Base-by-base conservation (phyloP, 2,888 invertebrate species). In the Acholoe squamosa region DNA sequence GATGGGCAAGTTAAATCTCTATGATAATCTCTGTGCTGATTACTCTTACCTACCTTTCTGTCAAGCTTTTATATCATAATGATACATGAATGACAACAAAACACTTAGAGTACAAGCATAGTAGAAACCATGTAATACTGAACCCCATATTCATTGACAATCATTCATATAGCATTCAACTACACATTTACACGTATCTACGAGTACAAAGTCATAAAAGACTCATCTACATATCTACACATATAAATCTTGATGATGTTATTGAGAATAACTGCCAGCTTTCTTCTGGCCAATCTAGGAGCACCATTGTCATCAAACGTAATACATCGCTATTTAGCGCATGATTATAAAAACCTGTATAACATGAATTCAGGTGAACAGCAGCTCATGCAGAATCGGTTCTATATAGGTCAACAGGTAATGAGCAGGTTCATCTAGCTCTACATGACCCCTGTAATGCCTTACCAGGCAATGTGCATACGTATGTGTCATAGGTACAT, bases 231-330 rank as follows among this genome's bases (percentile, higher is more conserved):
- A 3, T 61, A 12, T 71, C 28, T 61, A 61, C 71, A 71, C 28
- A 71, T 71, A 71, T 28, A 71, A 28, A 71, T 14, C 61, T 28
- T 71, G 25, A 1, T 28, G 71, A 71, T 71, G 71, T 71, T 71
- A 71, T 7, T n/a, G 71, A 71, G 71, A 71, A 71, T 19, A 61
- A 61, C 3, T 19, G 61, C 71, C 71, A 71, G 71, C 43, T 7
- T 71, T 22, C 0, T 28, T 25, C 71, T 71, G 71, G 71, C 71
- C 71, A 71, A 71, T 71, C 71, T 28, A 71, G 28, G 71, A 71
- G 71, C 71, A 71, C 71, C 71, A 71, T 71, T 71, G 25, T 71
- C 28, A 28, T 71, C 19, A 71, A n/a, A 71, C 28, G 71, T 71
- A 71, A 71, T 28, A 71, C 25, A 16, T 71, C 19, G 22, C 61